Base-by-base conservation (phyloP, 2,888 invertebrate species). In the Drosophila cognata region DNA sequence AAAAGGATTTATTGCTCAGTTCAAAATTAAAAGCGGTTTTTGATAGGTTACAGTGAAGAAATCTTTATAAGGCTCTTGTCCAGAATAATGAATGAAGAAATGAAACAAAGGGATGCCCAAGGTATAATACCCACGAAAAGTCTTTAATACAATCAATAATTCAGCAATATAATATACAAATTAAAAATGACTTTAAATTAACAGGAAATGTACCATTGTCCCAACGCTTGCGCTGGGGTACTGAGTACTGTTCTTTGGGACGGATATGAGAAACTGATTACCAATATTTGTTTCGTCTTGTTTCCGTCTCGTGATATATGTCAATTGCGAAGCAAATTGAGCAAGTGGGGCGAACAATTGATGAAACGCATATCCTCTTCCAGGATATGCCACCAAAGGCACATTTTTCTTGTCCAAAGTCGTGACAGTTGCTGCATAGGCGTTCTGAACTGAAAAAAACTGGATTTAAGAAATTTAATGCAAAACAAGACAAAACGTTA, bases 221-320 rank as follows among this genome's bases (percentile, higher is more conserved):
- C 36, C 10, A 38, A 38, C 1, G n/a, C n/a, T n/a, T n/a, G n/a
- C 8, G 35, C 35, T 16, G 41, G n/a, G n/a, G 31, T 21, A n/a
- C 52, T 52, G 21, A 21, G 7, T 7, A 35, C 2, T 35, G 36
- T 36, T 46, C 4, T 13, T 55, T 10, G 16, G 16, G 21, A 11
- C 35, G 55, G 56, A 60, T 62, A 48, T 67, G 66, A 66, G 58
- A 56, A 62, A 66, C 41, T 66, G 74, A 66, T 63, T 66, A 51
- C 29, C 46, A 60, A 46, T 4, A 7, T 46, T 46, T 21, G 56
- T 55, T 55, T 65, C 43, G 56, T 43, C 35, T 36, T 38, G 36
- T 16, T 69, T 60, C 64, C 60, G 57, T 11, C 21, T 16, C 21
- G 48, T n/a, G 62, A 59, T 71, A 70, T 58, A 71, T 69, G 66